Base-by-base conservation (phyloP, 2,113 vertebrate genomes). In the Silurus glanis region DNA sequence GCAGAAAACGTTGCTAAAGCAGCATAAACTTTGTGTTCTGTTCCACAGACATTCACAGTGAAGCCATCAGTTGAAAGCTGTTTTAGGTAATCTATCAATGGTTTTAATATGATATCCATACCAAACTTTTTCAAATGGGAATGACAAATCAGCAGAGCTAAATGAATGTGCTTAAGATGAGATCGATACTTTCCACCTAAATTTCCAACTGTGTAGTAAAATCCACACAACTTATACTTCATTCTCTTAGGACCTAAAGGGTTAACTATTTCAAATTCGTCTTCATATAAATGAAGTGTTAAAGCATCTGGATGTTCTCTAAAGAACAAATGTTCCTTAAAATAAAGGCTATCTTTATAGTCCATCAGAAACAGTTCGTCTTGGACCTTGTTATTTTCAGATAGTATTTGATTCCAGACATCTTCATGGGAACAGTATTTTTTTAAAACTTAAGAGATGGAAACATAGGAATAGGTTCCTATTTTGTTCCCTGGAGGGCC, bases 221-320 rank as follows among this genome's bases (percentile, higher is more conserved):
- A 88, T 14, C 83, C 83, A 13, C 83, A 85, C 3, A 88, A 19
- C 58, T 88, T 88, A 25, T 85, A 19, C 56, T 87, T 84, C 13
- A 16, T 87, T 80, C 64, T 87, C 45, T 87, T 87, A 6, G 87
- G 53, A 16, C 84, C 84, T 19, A 86, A 55, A 61, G 87, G 83
- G 47, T 88, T 84, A 12, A 83, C 82, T 13, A 87, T 45, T 28
- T 87, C 61, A 47, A 87, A 78, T 69, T 87, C 81, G 23, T 90
- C 89, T 66, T 90, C 85, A 87, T 88, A 88, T 0, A 90, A 87
- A 84, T 90, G 87, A 47, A 90, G 83, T 0, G 51, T 14, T 9
- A 87, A 47, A 2, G 89, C 85, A 82, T 82, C 2, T 81, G 89
- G 89, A 58, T 87, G 13, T 0, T 69, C 79, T 88, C 45, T 82